Evolutionary conservation across 2,797 vertebrate species (phyloP), one percentile per base, ranked within the genome.

Genomic region (Myripristis jacobus): DNA sequence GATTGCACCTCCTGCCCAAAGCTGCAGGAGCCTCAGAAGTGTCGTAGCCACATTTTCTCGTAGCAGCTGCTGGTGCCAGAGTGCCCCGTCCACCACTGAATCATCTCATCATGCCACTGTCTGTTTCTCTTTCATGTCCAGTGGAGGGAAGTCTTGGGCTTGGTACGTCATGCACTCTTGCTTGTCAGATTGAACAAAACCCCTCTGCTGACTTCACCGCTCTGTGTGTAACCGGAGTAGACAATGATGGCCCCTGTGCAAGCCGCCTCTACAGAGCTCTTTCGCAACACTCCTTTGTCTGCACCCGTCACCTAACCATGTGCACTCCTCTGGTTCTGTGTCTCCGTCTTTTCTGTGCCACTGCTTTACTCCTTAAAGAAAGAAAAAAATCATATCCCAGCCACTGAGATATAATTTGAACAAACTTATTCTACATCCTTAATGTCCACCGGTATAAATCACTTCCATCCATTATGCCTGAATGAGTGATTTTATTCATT

Each of bases 81-180:
- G 15, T 15, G 4, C 16, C 19, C 27, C 2, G 4, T 31, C 27
- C 7, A 8, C 27, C 27, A 22, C 18, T 21, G 11, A 31, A 36
- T 50, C 52, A 53, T 77, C 52, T 87, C 70, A 84, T 75, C 76
- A n/a, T 84, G 59, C 73, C 70, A 60, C 73, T 87, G 25, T 92
- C 56, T 91, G 69, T 91, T 87, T 93, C 79, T 89, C 65, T 93
- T 93, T 83, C 89, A 92, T 93, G 83, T 93, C 85, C 93, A 95
- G 94, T 95, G 94, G 94, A 94, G 93, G 77, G 93, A 94, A 51
- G 79, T 88, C 85, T 88, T 94, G 89, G 93, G 94, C 66, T 92
- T 94, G 94, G 94, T 94, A 95, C 61, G 94, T 95, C 82, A 81
- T 69, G 76, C 57, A 56, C 10, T 70, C 59, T 72, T 61, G 41